Conservation (phyloP, 2,113 vertebrate species). For the Halcyon malimbica region DNA sequence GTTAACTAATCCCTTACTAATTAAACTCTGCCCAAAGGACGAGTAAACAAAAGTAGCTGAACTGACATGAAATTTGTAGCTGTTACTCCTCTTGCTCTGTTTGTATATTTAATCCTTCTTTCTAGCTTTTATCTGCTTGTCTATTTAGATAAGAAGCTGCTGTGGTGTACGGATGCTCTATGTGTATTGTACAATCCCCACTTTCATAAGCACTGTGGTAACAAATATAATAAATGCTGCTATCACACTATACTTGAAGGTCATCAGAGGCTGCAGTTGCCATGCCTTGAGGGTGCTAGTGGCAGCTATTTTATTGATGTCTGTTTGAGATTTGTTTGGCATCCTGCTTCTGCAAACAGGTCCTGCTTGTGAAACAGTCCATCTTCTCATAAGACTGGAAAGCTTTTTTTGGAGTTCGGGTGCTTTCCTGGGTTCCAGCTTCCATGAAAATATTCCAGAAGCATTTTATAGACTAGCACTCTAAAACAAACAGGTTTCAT, state of each 20-base stretch:
- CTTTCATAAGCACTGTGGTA: background rate
- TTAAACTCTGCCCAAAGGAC: conserved; percentile 9
- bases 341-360: background rate
- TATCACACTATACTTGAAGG: background rate
- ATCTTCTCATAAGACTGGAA: background rate
- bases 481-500: background rate
- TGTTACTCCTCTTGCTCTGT: background rate
- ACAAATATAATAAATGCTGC: background rate
- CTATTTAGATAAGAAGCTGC: background rate
- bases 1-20: background rate
- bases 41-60: background rate
- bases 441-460: background rate
- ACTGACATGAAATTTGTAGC: background rate
- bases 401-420: background rate
- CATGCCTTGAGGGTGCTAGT: background rate
- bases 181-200: background rate
- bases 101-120: background rate
- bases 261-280: background rate
- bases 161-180: background rate
- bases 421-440: background rate
- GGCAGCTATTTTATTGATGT: background rate
- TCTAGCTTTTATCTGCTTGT: background rate
- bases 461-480: background rate
- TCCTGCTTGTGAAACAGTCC: background rate
- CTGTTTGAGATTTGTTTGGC: background rate